Evolutionary conservation across 1,140 invertebrate species (phyloP), one percentile per base, ranked within the genome.

Genomic region (Trialeurodes vaporariorum): DNA sequence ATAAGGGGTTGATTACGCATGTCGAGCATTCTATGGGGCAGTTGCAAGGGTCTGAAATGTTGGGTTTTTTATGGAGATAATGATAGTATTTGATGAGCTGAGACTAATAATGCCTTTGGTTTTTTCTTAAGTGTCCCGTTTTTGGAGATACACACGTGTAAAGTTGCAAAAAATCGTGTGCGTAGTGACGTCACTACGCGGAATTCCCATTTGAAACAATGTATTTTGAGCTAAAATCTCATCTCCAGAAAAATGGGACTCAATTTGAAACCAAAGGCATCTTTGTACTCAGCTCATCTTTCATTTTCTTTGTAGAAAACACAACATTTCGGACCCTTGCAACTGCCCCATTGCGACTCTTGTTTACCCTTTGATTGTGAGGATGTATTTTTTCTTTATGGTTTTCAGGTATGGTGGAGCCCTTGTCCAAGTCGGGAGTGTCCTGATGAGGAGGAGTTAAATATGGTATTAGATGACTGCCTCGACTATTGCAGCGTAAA

Each of bases 351-450:
- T n/a, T n/a, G n/a, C n/a, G n/a, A n/a, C n/a, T n/a, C n/a, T n/a
- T n/a, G n/a, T n/a, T n/a, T n/a, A n/a, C n/a, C n/a, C n/a, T n/a
- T n/a, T n/a, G n/a, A n/a, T n/a, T n/a, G n/a, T n/a, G n/a, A n/a
- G n/a, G n/a, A n/a, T n/a, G n/a, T n/a, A n/a, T n/a, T n/a, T n/a
- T 49, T 49, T 49, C 5, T 17, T 17, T 49, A 49, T 49, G 34
- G 34, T 49, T 70, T 65, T 22, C 64, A 86, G 84, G 84, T 89
- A 26, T 89, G 87, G 87, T 89, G 87, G 87, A 88, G 86, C 74
- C 87, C 87, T 0, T 89, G 87, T 72, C 85, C 86, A 0, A 88
- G 85, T 71, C 78, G 86, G 63, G 86, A 88, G 77, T 89, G 87
- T 76, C 87, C 87, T 1, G 86, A 87, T 72, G 83, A 86, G 68